These are phyloP conservation scores for Cetoscarus ocellatus DNA, from an alignment of 2,797 vertebrate genomes.

Conservation along the genomic window DNA sequence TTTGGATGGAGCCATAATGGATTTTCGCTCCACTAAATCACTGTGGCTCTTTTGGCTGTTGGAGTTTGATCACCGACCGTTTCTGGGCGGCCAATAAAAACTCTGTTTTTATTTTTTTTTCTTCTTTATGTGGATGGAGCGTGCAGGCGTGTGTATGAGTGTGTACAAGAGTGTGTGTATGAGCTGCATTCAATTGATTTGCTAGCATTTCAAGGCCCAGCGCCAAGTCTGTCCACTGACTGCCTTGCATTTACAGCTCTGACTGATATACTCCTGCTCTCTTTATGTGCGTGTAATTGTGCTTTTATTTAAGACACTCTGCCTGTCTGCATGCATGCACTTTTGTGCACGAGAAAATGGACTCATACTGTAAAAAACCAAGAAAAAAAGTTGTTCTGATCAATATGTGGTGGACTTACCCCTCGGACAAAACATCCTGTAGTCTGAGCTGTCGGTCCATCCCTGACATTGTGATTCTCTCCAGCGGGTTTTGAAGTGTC, in stretches of 20 bases:
- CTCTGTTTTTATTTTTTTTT: constrained; percentile 46
- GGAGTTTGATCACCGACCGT: constrained; percentile 81
- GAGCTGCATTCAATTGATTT: constrained; percentile 70
- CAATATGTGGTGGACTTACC: constrained; percentile 44
- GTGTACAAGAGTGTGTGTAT: constrained; percentile 6
- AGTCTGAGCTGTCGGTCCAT: constrained; percentile 44
- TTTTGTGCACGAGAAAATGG: constrained; percentile 1
- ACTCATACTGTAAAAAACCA: constrained; percentile 13
- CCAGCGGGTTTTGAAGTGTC: constrained; percentile 54
- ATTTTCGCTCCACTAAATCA: constrained; percentile 83
- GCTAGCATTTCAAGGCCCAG: constrained; percentile 60
- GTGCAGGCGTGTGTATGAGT: constrained; percentile 6
- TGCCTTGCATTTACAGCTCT: constrained; percentile 45
- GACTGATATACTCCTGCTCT: constrained; percentile 44
- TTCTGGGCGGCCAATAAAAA: constrained; percentile 79
- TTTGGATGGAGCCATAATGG: constrained; percentile 83
- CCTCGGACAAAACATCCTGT: constrained; percentile 37
- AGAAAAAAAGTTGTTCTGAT: constrained; percentile 48
- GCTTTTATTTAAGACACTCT: constrained; percentile 50
- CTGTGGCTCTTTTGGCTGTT: constrained; percentile 79
- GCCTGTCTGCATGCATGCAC: neutral
- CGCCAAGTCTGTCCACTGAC: constrained; percentile 37
- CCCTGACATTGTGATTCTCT: constrained; percentile 57
- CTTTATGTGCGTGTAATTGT: constrained; percentile 49
- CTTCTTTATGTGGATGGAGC: constrained; percentile 38